Conservation (phyloP, 2,888 invertebrate species). For the Rhabditophanes sp. region DNA sequence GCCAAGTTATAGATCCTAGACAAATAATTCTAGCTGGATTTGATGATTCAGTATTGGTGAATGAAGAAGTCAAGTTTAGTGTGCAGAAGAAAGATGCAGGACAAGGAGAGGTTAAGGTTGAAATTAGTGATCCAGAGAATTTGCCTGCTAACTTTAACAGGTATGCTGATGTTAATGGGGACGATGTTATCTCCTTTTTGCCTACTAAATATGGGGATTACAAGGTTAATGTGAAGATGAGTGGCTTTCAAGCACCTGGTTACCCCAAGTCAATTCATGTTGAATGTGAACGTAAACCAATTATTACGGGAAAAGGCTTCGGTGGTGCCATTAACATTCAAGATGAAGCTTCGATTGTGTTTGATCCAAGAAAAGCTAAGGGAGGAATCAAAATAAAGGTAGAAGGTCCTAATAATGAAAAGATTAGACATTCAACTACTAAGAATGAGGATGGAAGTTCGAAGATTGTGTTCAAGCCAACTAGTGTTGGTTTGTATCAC, state of each 20-base stretch:
- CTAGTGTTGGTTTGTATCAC: constrained; percentile 25
- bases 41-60: constrained; percentile 16
- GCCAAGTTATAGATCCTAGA: constrained; percentile 70
- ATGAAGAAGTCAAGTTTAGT: neutral
- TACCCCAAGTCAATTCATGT: constrained; percentile 17
- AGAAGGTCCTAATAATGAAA: constrained; percentile 17
- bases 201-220: constrained; percentile 37
- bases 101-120: constrained; percentile 28
- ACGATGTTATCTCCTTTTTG: constrained; percentile 34
- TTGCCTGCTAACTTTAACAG: constrained; percentile 24
- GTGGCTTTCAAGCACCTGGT: constrained; percentile 40
- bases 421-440: constrained; percentile 31
- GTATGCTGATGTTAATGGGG: constrained; percentile 20
- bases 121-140: constrained; percentile 34
- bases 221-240: constrained; percentile 28
- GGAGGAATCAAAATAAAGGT: constrained; percentile 39
- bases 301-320: constrained; percentile 49
- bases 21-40: constrained; percentile 24
- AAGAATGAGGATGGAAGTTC: constrained; percentile 49
- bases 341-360: constrained; percentile 48
- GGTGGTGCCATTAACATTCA: constrained; percentile 47
- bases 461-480: constrained; percentile 54
- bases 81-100: constrained; percentile 22
- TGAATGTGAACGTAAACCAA: constrained; percentile 29
- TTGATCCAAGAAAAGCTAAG: constrained; percentile 46